Evolutionary conservation across 2,797 vertebrate genomes (phyloP).

Genomic region (Garrulus glandarius): DNA sequence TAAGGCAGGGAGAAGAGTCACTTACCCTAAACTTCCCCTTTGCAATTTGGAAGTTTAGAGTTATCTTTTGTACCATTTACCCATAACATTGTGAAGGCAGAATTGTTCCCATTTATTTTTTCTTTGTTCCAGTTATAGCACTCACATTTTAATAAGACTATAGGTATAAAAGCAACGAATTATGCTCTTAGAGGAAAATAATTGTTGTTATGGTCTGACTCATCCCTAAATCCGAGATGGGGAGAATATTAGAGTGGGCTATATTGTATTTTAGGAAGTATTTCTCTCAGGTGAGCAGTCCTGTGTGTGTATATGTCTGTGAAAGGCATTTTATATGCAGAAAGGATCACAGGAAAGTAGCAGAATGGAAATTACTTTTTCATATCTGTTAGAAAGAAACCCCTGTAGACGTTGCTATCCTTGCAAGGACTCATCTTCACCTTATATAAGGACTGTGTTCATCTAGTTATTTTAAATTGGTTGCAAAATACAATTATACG

Average conservation of each 20-base stretch:
- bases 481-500: slow-evolving; percentile 63
- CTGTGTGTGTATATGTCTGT: not conserved
- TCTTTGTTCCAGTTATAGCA: not conserved
- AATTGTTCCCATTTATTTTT: not conserved
- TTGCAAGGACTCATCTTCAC: slow-evolving; percentile 40
- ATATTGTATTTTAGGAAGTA: not conserved
- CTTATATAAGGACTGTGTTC: slow-evolving; percentile 39
- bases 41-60: not conserved
- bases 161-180: not conserved
- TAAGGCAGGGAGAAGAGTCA: not conserved
- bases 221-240: not conserved
- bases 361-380: slow-evolving; percentile 64
- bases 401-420: slow-evolving; percentile 33
- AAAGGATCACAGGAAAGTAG: slow-evolving; percentile 13
- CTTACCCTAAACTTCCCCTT: not conserved
- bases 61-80: not conserved
- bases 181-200: not conserved
- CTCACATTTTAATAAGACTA: not conserved
- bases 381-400: slow-evolving; percentile 51
- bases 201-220: not conserved
- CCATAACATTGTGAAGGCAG: not conserved
- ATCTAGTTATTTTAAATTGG: slow-evolving; percentile 64
- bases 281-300: not conserved
- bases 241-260: not conserved
- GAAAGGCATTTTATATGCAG: slow-evolving; percentile 49